Percentiles rank a stretch among this genome's conserved stretches.
phyloP scores from a whole-genome alignment of 2,888 invertebrate species.

The Lithophane semibrunnea region DNA sequence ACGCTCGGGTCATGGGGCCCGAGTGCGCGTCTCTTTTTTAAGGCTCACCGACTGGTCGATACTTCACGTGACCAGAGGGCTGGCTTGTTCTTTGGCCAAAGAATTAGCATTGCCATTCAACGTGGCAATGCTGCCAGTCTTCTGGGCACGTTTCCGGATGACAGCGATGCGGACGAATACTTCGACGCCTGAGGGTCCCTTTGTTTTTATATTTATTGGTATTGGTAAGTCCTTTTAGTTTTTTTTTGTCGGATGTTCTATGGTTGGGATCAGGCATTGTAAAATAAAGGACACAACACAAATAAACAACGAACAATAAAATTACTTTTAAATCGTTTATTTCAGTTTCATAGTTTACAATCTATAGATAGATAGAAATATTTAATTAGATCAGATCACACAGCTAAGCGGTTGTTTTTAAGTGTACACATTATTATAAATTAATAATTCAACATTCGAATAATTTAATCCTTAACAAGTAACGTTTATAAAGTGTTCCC shows the following conservation, averaged over 20 bases:
- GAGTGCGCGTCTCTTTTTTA: too few relatives aligned
- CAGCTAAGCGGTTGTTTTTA: conserved; percentile 87
- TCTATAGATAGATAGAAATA: conserved; percentile 88
- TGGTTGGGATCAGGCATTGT: not conserved
- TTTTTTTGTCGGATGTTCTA: not conserved
- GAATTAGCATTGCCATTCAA: too few relatives aligned
- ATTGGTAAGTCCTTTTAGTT: too few relatives aligned
- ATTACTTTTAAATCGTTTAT: conserved; percentile 87
- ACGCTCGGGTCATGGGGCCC: too few relatives aligned
- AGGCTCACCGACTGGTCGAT: too few relatives aligned
- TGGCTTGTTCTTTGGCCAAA: too few relatives aligned
- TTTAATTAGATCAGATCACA: conserved; percentile 89
- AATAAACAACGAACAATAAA: conserved; percentile 84
- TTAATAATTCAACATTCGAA: conserved; percentile 88
- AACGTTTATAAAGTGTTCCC: conserved; percentile 88
- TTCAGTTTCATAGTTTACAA: conserved; percentile 89
- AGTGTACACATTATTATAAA: conserved; percentile 87
- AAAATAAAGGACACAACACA: conserved; percentile 44
- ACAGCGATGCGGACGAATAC: too few relatives aligned
- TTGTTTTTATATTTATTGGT: too few relatives aligned
- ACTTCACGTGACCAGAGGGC: too few relatives aligned
- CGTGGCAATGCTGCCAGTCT: too few relatives aligned
- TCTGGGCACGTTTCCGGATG: too few relatives aligned
- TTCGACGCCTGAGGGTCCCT: too few relatives aligned
- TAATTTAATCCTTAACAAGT: conserved; percentile 88